Evolutionary conservation across 1,140 invertebrate genomes (phyloP).

Genomic region (Whitmania pigra): DNA sequence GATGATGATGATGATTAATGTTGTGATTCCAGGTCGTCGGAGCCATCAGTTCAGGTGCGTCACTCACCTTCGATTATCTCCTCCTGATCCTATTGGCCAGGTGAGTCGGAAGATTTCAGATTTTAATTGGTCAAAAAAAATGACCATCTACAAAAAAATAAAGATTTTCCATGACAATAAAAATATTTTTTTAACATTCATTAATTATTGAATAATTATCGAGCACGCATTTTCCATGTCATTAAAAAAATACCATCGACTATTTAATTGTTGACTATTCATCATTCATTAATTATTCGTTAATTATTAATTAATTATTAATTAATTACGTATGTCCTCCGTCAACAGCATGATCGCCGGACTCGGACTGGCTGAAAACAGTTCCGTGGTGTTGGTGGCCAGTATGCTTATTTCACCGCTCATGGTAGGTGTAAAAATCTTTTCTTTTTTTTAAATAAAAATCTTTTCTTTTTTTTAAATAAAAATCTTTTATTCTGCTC

Average conservation of each 20-base stretch:
- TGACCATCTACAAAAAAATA: not conserved
- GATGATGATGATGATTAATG: not conserved
- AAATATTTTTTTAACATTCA: too few species aligned
- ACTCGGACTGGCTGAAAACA: conserved; percentile 65
- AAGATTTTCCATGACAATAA: too few species aligned
- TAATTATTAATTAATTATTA: conserved; percentile 8
- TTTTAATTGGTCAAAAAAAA: not conserved
- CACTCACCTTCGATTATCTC: conserved; percentile 68
- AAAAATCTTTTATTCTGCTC: too few species aligned
- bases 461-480: too few species aligned
- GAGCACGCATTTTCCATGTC: too few species aligned
- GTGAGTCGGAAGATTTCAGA: conserved; percentile 40
- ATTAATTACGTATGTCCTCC: conserved; percentile 15
- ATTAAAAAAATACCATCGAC: not conserved
- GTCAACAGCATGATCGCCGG: conserved; percentile 47
- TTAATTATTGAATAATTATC: too few species aligned
- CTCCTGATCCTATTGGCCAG: conserved; percentile 63
- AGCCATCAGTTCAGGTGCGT: conserved; percentile 59
- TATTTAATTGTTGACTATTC: not conserved
- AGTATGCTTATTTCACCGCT: conserved; percentile 75
- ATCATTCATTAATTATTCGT: conserved; percentile 3
- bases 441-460: too few species aligned
- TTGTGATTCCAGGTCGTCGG: conserved; percentile 57
- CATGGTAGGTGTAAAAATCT: conserved; percentile 53
- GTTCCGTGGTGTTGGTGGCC: conserved; percentile 65